A percentile compares a stretch with the other conserved stretches of the same genome.
Conservation (phyloP, 2,113 vertebrate genomes). For the Zosterops hypoxanthus region DNA sequence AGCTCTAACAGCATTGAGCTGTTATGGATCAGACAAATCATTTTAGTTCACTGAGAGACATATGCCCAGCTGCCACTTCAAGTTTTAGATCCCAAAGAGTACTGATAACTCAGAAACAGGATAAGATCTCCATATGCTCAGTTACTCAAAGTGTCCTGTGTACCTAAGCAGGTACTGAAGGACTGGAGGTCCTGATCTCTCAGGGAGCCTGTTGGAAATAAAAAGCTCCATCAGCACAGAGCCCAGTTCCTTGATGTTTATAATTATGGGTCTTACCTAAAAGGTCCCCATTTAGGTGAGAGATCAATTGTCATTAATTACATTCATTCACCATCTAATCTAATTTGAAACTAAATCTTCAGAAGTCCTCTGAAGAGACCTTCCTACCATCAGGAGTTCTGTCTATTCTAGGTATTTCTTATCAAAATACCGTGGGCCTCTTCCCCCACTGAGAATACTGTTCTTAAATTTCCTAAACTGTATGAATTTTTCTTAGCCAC, state of each 20-base stretch:
- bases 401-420: not conserved
- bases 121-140: not conserved
- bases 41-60: not conserved
- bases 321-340: not conserved
- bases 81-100: not conserved
- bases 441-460: not conserved
- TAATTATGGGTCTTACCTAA: not conserved
- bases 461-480: not conserved
- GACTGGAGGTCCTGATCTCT: not conserved
- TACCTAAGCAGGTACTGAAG: not conserved
- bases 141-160: not conserved
- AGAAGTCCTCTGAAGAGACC: not conserved
- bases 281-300: not conserved
- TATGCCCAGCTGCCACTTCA: not conserved
- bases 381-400: not conserved
- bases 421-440: accelerated
- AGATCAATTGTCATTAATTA: not conserved
- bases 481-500: not conserved
- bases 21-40: not conserved
- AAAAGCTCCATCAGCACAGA: not conserved
- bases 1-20: not conserved
- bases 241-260: not conserved
- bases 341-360: not conserved
- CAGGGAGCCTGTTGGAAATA: not conserved
- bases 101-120: not conserved